Conservation (phyloP, 1,140 invertebrate species). For the Monomorium pharaonis region DNA sequence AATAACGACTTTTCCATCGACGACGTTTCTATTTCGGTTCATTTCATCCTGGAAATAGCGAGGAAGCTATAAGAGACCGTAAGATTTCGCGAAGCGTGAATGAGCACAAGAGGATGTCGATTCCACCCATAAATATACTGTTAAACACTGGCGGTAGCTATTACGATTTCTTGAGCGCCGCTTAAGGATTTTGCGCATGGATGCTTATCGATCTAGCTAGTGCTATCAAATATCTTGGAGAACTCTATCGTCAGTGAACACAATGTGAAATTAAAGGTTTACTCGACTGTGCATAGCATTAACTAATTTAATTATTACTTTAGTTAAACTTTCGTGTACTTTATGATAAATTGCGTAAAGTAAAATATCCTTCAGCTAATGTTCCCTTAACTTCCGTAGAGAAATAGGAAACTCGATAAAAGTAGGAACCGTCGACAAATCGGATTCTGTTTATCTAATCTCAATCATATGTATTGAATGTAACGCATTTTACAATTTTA, state of each 20-base stretch:
- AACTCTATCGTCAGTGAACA: constrained; percentile 29
- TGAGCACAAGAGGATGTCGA: constrained; percentile 53
- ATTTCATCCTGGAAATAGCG: constrained; percentile 13
- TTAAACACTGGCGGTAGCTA: constrained; percentile 63
- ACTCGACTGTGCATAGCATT: constrained; percentile 10
- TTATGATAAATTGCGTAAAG: not conserved
- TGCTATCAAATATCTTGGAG: constrained; percentile 32
- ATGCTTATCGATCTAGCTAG: constrained; percentile 32
- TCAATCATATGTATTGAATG: not conserved
- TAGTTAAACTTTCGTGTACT: constrained; percentile 12
- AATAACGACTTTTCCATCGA: constrained; percentile 16
- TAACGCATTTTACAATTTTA: not conserved
- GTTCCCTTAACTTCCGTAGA: not conserved
- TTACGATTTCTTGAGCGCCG: constrained; percentile 64
- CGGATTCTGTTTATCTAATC: not conserved
- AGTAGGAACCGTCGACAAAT: not conserved
- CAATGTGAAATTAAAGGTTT: constrained; percentile 43
- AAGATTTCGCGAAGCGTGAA: constrained; percentile 69
- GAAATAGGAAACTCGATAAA: not conserved
- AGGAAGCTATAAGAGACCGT: constrained; percentile 50
- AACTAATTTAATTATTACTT: constrained; percentile 39
- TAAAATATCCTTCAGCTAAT: not conserved
- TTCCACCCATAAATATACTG: constrained; percentile 67
- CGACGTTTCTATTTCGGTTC: constrained; percentile 9
- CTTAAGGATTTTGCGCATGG: constrained; percentile 64